These are phyloP conservation scores for Tenthredo amoena DNA, from an alignment of 2,888 invertebrate species.

Conservation along the genomic window DNA sequence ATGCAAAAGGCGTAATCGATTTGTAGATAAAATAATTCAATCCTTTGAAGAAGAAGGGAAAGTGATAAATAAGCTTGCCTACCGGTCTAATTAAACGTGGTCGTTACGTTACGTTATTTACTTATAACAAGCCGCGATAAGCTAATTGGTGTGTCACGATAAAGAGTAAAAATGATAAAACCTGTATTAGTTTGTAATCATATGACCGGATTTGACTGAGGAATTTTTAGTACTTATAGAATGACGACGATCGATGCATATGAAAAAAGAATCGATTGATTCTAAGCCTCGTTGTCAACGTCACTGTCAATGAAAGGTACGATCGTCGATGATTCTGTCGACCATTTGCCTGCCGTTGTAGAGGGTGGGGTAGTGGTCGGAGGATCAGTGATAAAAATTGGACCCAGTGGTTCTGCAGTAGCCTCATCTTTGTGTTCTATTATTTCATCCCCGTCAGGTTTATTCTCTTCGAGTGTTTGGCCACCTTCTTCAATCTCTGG, in stretches of 20 bases:
- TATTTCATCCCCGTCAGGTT: not conserved
- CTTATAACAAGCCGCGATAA: not conserved
- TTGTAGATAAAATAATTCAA: not conserved
- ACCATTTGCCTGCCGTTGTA: constrained; percentile 75
- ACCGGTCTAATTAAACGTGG: not conserved
- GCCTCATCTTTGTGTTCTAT: constrained; percentile 48
- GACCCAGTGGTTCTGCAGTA: constrained; percentile 67
- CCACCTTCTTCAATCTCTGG: constrained; percentile 40
- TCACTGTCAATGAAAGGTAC: constrained; percentile 67
- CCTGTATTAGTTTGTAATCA: not conserved
- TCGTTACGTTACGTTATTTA: not conserved
- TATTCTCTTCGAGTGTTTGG: constrained; percentile 38
- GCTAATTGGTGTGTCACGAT: not conserved
- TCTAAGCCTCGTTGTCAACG: constrained; percentile 74
- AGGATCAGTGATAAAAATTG: constrained; percentile 71
- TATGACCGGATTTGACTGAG: not conserved
- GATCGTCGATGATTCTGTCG: constrained; percentile 72
- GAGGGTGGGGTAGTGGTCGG: constrained; percentile 67
- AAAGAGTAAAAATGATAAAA: not conserved
- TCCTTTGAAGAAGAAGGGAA: not conserved
- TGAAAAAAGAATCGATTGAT: not conserved
- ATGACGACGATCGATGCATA: not conserved
- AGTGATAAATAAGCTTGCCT: not conserved
- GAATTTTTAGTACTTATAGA: not conserved
- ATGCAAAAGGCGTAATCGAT: not conserved